Conservation (phyloP, 2,113 vertebrate species). For the Barnardius zonarius region DNA sequence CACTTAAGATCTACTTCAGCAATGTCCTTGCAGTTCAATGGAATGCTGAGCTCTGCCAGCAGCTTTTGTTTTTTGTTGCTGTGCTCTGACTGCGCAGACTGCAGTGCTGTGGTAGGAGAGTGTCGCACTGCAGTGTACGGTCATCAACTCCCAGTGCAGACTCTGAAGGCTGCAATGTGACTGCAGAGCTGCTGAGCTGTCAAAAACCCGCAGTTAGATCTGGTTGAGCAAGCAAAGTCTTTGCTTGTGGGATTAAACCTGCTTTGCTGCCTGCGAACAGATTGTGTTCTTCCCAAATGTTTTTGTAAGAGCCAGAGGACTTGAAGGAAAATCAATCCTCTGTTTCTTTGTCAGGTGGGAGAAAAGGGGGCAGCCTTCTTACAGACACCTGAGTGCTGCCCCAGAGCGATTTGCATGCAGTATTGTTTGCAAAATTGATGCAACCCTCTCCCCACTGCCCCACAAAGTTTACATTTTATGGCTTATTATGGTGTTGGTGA, state of each 20-base stretch:
- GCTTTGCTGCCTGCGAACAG: background rate
- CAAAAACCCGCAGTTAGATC: background rate
- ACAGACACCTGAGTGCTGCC: background rate
- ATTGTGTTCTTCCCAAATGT: background rate
- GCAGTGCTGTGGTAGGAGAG: background rate
- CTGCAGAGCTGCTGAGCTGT: constrained; percentile 3
- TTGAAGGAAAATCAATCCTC: background rate
- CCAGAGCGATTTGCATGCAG: background rate
- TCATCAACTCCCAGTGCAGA: background rate
- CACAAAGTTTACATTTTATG: background rate
- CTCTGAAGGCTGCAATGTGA: background rate
- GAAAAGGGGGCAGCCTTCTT: background rate
- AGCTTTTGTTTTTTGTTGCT: background rate
- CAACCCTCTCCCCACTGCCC: background rate
- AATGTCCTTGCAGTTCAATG: background rate
- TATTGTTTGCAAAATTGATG: background rate
- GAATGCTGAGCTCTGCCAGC: background rate
- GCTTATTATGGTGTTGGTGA: background rate
- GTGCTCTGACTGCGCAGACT: background rate
- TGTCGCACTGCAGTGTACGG: background rate
- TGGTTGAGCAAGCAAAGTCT: background rate
- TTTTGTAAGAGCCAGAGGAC: background rate
- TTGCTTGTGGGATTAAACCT: background rate
- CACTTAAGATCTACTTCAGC: background rate
- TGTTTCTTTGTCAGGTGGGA: background rate